Evolutionary conservation across 2,797 vertebrate genomes (phyloP), one percentile per base, ranked within the genome.

Genomic region (Pipistrellus pygmaeus): DNA sequence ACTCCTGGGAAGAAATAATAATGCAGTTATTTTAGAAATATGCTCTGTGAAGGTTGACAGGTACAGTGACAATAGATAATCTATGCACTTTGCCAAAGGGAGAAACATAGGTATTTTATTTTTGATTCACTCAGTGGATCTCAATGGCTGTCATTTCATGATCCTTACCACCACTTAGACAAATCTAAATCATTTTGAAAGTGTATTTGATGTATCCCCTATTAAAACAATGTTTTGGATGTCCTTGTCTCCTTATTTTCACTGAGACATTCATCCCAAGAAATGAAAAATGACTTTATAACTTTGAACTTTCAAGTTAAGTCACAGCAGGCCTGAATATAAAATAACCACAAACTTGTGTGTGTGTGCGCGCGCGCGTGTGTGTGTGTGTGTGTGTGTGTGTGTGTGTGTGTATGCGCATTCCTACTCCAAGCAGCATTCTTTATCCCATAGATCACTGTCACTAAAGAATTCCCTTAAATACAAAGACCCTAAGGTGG

Each of bases 401-500:
- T 5, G 23, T 5, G 1, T 25, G 23, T 5, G 3, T 10, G 23
- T 9, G 23, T 2, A 25, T 6, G 5, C 12, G 97, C 97, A 97
- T 98, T 98, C 98, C 96, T 97, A 93, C 95, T 78, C 77, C 75
- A 96, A 97, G 96, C 91, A 96, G 97, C 95, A 97, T 96, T 93
- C 87, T 97, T 97, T 97, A 96, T 95, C 92, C 80, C 94, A 89
- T 95, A 97, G 96, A 88, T 96, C 90, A 83, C 77, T 97, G 97
- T 96, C 96, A 96, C 92, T 1, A 27, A 98, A 96, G 97, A 98
- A 98, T 98, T 97, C 92, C 92, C 93, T 88, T 96, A 96, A 94
- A 94, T 96, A 97, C 95, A 97, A 98, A 97, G 97, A 97, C 96
- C 96, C 85, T 96, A 96, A 98, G 97, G 97, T 97, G 95, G 97